Percentiles rank a stretch among this genome's conserved stretches.
phyloP scores from a whole-genome alignment of 2,797 vertebrate genomes.

The Catostomus latipinnis region DNA sequence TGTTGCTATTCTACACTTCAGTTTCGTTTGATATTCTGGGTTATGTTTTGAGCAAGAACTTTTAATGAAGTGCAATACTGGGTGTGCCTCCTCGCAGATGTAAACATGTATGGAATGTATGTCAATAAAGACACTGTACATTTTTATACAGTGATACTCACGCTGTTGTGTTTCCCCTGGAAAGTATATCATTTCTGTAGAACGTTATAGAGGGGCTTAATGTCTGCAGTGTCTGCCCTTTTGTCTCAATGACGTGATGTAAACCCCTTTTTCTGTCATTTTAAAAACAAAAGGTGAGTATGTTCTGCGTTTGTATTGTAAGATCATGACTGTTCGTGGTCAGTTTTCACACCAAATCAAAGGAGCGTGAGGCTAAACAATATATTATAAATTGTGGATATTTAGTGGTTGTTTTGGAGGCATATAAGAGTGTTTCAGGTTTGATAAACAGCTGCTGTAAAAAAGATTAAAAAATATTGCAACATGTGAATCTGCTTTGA shows the following conservation, averaged over 20 bases:
- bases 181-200: conserved; percentile 75
- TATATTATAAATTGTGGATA: conserved; percentile 72
- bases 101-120: conserved; percentile 99
- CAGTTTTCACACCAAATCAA: conserved; percentile 78
- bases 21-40: conserved; percentile 99
- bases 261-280: conserved; percentile 68
- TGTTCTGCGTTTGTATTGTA: conserved; percentile 66
- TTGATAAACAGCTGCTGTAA: conserved; percentile 79
- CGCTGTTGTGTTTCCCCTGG: conserved; percentile 74
- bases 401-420: conserved; percentile 74
- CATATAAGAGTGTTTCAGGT: conserved; percentile 61
- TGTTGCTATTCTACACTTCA: conserved; percentile 98
- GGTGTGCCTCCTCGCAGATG: conserved; percentile 99
- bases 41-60: conserved; percentile 99
- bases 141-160: conserved; percentile 98
- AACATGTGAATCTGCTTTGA: conserved; percentile 86
- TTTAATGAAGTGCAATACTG: conserved; percentile 99
- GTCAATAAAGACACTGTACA: conserved; percentile 99
- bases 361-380: conserved; percentile 46
- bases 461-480: conserved; percentile 72
- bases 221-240: conserved; percentile 70
- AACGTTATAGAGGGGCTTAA: conserved; percentile 66
- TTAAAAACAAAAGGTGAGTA: conserved; percentile 61
- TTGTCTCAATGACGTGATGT: conserved; percentile 65
- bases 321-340: conserved; percentile 65